Base-by-base conservation (phyloP, 2,797 vertebrate species). In the Acrossocheilus fasciatus region DNA sequence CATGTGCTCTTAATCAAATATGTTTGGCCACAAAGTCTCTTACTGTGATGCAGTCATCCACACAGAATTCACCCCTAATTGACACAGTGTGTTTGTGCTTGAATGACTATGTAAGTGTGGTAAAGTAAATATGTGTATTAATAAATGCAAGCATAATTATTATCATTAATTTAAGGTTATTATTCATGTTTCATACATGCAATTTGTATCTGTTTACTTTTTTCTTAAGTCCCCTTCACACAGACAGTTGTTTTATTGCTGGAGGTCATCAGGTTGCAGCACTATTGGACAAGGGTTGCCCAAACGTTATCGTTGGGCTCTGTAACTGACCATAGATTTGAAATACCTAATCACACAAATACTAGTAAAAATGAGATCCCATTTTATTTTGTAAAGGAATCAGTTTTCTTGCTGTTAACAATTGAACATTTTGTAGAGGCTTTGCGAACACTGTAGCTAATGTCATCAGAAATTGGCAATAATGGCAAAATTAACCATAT, bases 1-100 rank as follows among this genome's bases (percentile, higher is more conserved):
- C 87, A 89, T 91, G 87, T 88, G 87, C 80, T 90, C 88, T 89
- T 90, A 90, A 90, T 89, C 85, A 90, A 86, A 85, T 30, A 76
- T 66, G 79, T 88, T 88, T 83, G 77, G 74, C 72, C 84, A 85
- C 30, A 30, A 87, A 86, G 83, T 82, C 85, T 89, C 64, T 64
- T 86, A 86, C 62, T 80, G 73, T 64, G 81, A 84, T 87, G 76
- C 64, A 89, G 89, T 87, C 89, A 88, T 87, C 47, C 80, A 72
- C 72, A 87, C 76, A 87, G 87, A 86, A 88, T 83, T 88, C 68
- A 86, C 66, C 50, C 66, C 50, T 88, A 86, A 91, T 87, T 90
- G 83, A 91, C 84, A 87, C 83, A 87, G 75, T 73, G 26, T 85
- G 88, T 82, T 50, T 86, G 79, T 75, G 66, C 76, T 78, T 50